Conservation (phyloP, 2,113 vertebrate genomes). For the Indri indri region DNA sequence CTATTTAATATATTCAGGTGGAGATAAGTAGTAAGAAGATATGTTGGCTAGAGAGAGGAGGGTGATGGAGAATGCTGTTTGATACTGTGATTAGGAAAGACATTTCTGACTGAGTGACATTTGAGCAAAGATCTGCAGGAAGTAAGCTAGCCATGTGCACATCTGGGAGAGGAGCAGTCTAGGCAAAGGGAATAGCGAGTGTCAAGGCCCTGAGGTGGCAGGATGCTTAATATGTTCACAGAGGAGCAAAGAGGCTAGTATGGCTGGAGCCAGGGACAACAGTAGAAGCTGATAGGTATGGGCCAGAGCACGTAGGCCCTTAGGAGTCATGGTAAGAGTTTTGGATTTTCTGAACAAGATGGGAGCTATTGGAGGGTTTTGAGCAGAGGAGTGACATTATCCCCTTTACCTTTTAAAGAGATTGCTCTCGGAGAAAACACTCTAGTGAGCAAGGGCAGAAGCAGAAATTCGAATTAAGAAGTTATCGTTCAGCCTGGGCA, state of each 20-base stretch:
- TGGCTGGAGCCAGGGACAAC: neutral
- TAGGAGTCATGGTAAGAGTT: neutral
- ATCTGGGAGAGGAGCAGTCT: neutral
- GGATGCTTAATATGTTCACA: neutral
- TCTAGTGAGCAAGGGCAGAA: neutral
- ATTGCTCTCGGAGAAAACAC: neutral
- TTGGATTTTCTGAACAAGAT: constrained; percentile 29
- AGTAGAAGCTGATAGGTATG: neutral
- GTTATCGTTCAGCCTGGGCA: neutral
- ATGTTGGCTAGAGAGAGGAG: neutral
- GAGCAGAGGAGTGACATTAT: neutral
- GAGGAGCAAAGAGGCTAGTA: neutral
- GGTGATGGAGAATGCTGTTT: neutral
- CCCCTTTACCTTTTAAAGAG: constrained; percentile 11
- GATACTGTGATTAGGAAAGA: neutral
- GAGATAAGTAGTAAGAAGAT: neutral
- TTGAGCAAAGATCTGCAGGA: neutral
- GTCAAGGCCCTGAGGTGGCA: neutral
- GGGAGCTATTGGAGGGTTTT: neutral
- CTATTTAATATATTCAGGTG: neutral
- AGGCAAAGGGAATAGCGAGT: neutral
- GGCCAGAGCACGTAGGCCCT: neutral
- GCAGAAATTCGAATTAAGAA: neutral
- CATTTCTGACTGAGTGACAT: neutral
- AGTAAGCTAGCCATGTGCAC: neutral